phyloP scores from a whole-genome alignment of 2,113 vertebrate genomes.

The Nettapus auritus region DNA sequence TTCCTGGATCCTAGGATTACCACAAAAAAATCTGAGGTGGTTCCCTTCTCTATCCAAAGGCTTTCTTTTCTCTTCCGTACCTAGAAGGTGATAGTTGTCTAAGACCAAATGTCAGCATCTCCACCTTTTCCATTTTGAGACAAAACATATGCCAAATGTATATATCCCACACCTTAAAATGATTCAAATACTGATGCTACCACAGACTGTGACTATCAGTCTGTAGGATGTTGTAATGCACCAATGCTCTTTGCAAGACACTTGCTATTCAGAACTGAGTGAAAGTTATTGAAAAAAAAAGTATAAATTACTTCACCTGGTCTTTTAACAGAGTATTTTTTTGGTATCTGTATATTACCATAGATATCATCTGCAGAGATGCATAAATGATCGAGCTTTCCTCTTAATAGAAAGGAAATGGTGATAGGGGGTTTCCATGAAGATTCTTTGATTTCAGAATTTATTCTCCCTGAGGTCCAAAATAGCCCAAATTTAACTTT shows the following conservation, averaged over 20 bases:
- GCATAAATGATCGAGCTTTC: conserved; percentile 36
- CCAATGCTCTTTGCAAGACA: not conserved
- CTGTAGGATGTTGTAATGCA: not conserved
- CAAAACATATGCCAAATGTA: not conserved
- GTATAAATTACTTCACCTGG: not conserved
- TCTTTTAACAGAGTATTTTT: not conserved
- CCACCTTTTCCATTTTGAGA: not conserved
- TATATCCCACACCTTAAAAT: not conserved
- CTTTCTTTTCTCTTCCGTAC: not conserved
- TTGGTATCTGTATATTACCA: not conserved
- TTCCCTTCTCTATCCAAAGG: not conserved
- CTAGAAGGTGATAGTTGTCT: not conserved
- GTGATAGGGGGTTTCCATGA: conserved; percentile 63
- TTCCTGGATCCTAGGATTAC: not conserved
- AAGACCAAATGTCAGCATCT: not conserved
- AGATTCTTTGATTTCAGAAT: conserved; percentile 69
- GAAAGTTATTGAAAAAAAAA: not conserved
- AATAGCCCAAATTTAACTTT: conserved; percentile 68
- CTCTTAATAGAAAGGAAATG: conserved; percentile 58
- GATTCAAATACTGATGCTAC: not conserved
- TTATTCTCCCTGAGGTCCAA: conserved; percentile 67
- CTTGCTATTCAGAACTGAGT: not conserved
- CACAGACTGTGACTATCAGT: not conserved
- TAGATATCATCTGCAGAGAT: conserved; percentile 27
- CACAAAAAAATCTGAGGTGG: not conserved